Percentiles rank a stretch among this genome's conserved stretches.
These are phyloP conservation scores for Magallana angulata DNA, from an alignment of 1,140 invertebrate species.

Conservation along the genomic window DNA sequence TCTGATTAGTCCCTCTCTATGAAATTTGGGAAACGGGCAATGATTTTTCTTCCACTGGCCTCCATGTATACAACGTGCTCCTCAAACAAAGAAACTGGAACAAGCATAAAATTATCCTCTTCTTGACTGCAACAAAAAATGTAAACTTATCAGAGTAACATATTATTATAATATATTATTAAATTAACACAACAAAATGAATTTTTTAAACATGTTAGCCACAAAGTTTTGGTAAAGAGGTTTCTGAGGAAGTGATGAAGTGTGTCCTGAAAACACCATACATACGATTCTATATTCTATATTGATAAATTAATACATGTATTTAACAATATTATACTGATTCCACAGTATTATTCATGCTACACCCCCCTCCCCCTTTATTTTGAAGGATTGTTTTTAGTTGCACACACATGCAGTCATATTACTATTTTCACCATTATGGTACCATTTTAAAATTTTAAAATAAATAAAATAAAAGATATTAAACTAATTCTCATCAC, in stretches of 20 bases:
- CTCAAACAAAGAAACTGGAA: constrained; percentile 33
- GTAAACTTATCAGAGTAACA: too few relatives aligned
- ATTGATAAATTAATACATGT: neutral
- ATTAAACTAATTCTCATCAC: neutral
- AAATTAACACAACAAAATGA: too few relatives aligned
- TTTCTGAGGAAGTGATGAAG: neutral
- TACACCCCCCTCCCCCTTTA: too few relatives aligned
- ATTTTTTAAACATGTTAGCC: too few relatives aligned
- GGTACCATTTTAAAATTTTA: too few relatives aligned
- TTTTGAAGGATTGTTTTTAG: too few relatives aligned
- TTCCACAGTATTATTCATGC: neutral
- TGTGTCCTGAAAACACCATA: neutral
- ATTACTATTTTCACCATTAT: too few relatives aligned
- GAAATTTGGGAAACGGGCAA: constrained; percentile 42
- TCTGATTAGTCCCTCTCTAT: constrained; percentile 32
- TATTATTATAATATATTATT: too few relatives aligned
- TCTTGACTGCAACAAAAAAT: too few relatives aligned
- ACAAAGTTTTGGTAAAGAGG: neutral
- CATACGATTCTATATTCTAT: neutral
- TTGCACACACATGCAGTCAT: too few relatives aligned
- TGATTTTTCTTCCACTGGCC: constrained; percentile 17
- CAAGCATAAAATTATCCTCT: constrained; percentile 3
- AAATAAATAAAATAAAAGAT: neutral
- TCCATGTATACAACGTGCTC: constrained; percentile 44
- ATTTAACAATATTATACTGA: neutral